phyloP scores from a whole-genome alignment of 2,113 vertebrate genomes.

The Neomonachus schauinslandi region DNA sequence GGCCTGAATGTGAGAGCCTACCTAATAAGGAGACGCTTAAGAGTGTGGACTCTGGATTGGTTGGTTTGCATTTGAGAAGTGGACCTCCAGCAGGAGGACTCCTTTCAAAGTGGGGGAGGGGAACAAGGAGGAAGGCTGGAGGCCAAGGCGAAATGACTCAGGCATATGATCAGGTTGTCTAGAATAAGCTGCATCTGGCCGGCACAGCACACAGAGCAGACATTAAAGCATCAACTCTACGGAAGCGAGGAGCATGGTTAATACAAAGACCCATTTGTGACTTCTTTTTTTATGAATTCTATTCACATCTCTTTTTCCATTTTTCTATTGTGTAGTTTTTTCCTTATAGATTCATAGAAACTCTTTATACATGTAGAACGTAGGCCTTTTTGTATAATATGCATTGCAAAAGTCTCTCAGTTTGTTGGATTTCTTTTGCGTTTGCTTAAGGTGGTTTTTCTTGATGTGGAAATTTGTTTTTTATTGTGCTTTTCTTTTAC shows the following conservation, averaged over 20 bases:
- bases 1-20: not conserved
- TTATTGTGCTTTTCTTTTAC: not conserved
- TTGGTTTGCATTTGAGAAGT: not conserved
- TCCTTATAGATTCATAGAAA: not conserved
- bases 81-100: not conserved
- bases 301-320: not conserved
- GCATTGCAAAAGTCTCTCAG: not conserved
- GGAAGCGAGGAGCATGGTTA: not conserved
- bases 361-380: not conserved
- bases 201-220: not conserved
- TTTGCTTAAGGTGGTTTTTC: not conserved
- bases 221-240: not conserved
- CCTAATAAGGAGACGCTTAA: not conserved
- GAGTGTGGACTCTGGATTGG: not conserved
- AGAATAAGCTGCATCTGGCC: not conserved
- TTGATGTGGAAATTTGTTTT: not conserved
- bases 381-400: not conserved
- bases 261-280: not conserved
- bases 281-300: not conserved
- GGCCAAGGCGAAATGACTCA: constrained; percentile 2
- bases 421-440: constrained; percentile 3
- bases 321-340: not conserved
- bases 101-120: not conserved
- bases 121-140: not conserved
- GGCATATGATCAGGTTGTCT: not conserved